Evolutionary conservation across 2,888 invertebrate genomes (phyloP), one percentile per base, ranked within the genome.

Genomic region (Parasteatoda lunata): DNA sequence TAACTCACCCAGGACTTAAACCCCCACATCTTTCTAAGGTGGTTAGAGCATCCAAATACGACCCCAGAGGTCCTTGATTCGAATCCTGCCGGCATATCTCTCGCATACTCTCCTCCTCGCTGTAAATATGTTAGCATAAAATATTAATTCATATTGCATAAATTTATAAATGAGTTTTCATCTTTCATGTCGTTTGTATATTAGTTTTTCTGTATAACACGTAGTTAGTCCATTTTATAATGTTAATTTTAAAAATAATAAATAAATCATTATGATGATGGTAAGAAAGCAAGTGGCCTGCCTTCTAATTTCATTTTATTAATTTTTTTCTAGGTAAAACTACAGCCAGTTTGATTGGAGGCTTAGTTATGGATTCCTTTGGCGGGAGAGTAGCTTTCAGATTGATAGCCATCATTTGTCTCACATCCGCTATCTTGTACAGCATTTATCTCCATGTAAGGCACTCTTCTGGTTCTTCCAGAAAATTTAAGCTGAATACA

Each of bases 351-450:
- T 96, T 96, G 89, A 93, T 95, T 6, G 96, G 96, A 93, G 54
- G 75, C 3, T 30, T 76, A 9, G 66, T 96, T 9, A 96, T 96
- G 88, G 95, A 95, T 0, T 94, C 94, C 78, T 93, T 95, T 69
- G 96, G 96, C 0, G 96, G 96, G 7, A 93, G 96, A 85, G 94
- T 95, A 90, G 95, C 96, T 0, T 96, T 96, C 91, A 93, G 95
- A 15, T 94, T 95, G 89, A 96, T 96, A 95, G 96, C 96, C 0
- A 92, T 95, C 0, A 93, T 95, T 70, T 95, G 95, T 0, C 95
- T 95, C 81, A 93, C 94, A 1, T 95, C 95, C 11, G 96, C 96
- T 51, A 93, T 95, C 5, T 91, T 94, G 4, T 96, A 96, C 89
- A 94, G 95, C 0, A 90, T 95, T 1, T 91, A 96, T 48, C 95